These are phyloP conservation scores for Meteorus cinctellus DNA, from an alignment of 2,888 invertebrate species.

Conservation along the genomic window DNA sequence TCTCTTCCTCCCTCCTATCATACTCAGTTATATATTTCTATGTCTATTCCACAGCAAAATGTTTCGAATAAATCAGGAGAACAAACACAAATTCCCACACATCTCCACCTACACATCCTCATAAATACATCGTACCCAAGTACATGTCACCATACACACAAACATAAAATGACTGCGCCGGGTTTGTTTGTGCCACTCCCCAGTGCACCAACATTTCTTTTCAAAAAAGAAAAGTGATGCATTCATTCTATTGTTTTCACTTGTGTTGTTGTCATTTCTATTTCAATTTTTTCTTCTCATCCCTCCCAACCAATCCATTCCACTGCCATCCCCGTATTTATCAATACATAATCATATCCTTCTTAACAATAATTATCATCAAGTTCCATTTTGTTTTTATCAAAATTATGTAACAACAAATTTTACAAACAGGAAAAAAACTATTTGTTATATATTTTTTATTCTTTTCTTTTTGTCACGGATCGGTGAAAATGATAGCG, in stretches of 20 bases:
- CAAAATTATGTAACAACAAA: neutral
- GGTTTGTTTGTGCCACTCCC: neutral
- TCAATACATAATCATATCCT: slow-evolving; percentile 64
- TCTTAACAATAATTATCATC: neutral
- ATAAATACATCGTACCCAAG: neutral
- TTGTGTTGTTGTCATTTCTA: slow-evolving; percentile 8
- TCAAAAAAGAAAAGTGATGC: neutral
- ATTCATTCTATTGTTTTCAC: slow-evolving; percentile 16
- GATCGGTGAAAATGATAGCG: slow-evolving; percentile 7
- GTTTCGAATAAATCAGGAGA: slow-evolving; percentile 2
- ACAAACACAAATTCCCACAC: neutral
- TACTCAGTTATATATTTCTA: neutral
- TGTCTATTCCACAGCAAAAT: neutral
- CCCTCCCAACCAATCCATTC: neutral
- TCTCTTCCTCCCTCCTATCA: neutral
- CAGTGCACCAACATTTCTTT: neutral
- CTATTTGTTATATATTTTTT: neutral
- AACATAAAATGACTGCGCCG: neutral
- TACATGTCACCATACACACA: neutral
- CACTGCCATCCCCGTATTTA: slow-evolving; percentile 15
- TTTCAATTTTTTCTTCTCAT: neutral
- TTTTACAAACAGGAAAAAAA: neutral
- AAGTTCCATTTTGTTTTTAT: neutral
- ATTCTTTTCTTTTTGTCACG: slow-evolving; percentile 30
- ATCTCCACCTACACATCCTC: too few relatives aligned